These are phyloP conservation scores for Stratiomys singularior DNA, from an alignment of 2,888 invertebrate species.

Conservation along the genomic window DNA sequence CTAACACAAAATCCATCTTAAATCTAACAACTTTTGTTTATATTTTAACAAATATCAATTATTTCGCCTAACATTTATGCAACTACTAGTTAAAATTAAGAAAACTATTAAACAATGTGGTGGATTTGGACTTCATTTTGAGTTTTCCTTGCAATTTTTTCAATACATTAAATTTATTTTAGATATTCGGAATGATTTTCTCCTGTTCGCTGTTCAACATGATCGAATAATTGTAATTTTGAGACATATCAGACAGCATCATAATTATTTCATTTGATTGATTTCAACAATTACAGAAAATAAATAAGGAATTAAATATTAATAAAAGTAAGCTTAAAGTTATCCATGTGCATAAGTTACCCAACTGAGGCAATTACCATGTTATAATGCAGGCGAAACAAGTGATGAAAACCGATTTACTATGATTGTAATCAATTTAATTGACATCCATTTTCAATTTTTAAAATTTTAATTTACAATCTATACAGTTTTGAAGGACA, in stretches of 20 bases:
- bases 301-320: background rate
- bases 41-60: no score
- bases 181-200: conserved; percentile 87
- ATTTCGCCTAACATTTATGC: no score
- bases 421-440: no score
- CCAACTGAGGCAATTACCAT: background rate
- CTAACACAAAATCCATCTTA: no score
- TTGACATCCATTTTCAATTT: no score
- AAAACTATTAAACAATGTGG: no score
- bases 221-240: conserved; percentile 71
- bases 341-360: background rate
- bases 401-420: no score
- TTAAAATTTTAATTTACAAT: no score
- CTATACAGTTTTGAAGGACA: no score
- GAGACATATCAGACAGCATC: background rate
- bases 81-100: no score
- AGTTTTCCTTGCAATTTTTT: background rate
- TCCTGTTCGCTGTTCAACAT: conserved; percentile 86
- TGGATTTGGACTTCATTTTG: background rate
- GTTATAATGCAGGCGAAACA: background rate
- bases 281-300: background rate
- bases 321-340: background rate
- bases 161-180: conserved; percentile 65
- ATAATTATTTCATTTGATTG: background rate
- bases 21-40: no score